phyloP scores from a whole-genome alignment of 2,888 invertebrate genomes.

The Serripes groenlandicus region DNA sequence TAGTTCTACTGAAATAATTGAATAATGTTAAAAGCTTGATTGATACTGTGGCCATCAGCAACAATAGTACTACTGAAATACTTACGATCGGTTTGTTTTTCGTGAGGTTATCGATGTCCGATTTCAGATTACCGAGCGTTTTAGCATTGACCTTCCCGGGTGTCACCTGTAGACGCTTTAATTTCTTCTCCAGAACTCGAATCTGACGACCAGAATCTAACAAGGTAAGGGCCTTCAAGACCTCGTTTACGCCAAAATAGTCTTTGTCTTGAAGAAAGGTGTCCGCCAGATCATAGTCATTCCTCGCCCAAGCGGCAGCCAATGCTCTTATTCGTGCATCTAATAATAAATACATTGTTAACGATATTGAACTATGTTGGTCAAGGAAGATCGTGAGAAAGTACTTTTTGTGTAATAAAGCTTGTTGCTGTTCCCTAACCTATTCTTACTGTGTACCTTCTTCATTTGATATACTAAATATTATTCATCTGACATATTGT shows the following conservation, averaged over 20 bases:
- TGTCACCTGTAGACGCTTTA: slow-evolving; percentile 79
- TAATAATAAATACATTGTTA: no score
- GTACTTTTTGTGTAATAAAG: no score
- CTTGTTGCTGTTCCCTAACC: no score
- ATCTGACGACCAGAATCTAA: slow-evolving; percentile 83
- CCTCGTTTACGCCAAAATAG: slow-evolving; percentile 82
- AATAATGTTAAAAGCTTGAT: no score
- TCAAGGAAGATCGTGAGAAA: no score
- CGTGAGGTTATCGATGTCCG: slow-evolving; percentile 83
- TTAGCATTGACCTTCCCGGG: slow-evolving; percentile 76
- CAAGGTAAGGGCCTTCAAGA: slow-evolving; percentile 81
- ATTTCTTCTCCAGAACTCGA: slow-evolving; percentile 82
- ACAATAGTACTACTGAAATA: no score
- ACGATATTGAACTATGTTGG: no score
- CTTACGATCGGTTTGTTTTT: slow-evolving; percentile 79
- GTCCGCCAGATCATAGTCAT: slow-evolving; percentile 80
- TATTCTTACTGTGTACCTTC: no score
- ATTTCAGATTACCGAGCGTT: slow-evolving; percentile 82
- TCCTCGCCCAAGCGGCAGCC: slow-evolving; percentile 84
- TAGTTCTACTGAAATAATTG: no score
- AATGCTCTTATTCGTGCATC: slow-evolving; percentile 80
- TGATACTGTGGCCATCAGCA: no score
- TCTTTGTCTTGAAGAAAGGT: slow-evolving; percentile 76
- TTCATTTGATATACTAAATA: no score
- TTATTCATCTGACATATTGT: no score